phyloP scores from a whole-genome alignment of 2,888 invertebrate genomes.

The Eumerus sabulonum region DNA sequence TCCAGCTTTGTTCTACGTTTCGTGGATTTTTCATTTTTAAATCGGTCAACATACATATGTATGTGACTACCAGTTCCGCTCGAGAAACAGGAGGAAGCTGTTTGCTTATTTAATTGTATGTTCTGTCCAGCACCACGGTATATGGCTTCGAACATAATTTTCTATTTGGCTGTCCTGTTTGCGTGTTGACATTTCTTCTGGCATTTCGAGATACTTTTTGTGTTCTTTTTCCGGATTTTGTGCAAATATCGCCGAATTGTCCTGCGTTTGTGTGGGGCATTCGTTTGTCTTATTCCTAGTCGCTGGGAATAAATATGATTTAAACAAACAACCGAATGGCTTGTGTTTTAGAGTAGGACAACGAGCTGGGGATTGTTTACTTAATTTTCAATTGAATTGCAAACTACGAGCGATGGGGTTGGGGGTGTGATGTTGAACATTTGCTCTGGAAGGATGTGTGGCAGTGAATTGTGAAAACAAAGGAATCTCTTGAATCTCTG shows the following conservation, averaged over 20 bases:
- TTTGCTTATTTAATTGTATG: conserved; percentile 53
- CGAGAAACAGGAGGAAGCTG: conserved; percentile 47
- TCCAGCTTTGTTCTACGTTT: conserved; percentile 9
- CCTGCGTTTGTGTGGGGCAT: background rate
- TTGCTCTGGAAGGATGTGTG: background rate
- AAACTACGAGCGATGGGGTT: conserved; percentile 23
- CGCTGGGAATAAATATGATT: conserved; percentile 48
- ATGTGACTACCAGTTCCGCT: background rate
- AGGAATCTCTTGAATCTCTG: conserved; percentile 20
- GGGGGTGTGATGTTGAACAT: background rate
- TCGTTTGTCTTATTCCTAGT: background rate
- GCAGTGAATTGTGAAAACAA: conserved; percentile 16
- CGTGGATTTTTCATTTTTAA: conserved; percentile 9
- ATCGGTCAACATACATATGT: background rate
- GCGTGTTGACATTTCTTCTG: conserved; percentile 37
- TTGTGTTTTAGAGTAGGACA: conserved; percentile 11
- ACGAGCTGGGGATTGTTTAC: conserved; percentile 25
- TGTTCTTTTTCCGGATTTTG: conserved; percentile 13
- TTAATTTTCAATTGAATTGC: conserved; percentile 58
- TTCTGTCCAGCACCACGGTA: conserved; percentile 27
- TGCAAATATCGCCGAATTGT: conserved; percentile 29
- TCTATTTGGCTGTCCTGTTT: conserved; percentile 36
- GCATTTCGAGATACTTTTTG: conserved; percentile 5
- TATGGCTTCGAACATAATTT: conserved; percentile 39
- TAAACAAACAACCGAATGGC: conserved; percentile 49